Base-by-base conservation (phyloP, 2,888 invertebrate species). In the Thysanoteuthis rhombus region DNA sequence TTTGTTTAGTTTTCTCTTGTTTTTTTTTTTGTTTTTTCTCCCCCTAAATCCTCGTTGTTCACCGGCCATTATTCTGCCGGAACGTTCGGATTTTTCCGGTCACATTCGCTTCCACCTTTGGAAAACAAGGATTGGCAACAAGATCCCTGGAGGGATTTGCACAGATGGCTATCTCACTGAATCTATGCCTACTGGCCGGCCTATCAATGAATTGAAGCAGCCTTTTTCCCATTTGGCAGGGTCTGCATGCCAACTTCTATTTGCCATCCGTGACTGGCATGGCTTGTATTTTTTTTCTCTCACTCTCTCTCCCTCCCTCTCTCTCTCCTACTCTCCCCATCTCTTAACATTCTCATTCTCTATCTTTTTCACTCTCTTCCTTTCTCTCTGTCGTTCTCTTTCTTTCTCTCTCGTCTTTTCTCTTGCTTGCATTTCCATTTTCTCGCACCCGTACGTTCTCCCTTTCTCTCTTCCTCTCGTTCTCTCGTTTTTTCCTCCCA, bases 61-160 rank as follows among this genome's bases (percentile, higher is more conserved):
- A n/a, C n/a, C n/a, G 75, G 75, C n/a, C 75, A 75, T 75, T n/a
- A 75, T 75, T 75, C 75, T 36, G 75, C n/a, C 12, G 75, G 16
- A 75, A n/a, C 19, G n/a, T 16, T 75, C 75, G 12, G n/a, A 8
- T 75, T n/a, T 75, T 75, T 75, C n/a, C 75, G 75, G n/a, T n/a
- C 75, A n/a, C 19, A 36, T 75, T 75, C 75, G 16, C 75, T 75
- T 75, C 12, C 75, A 75, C 75, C 75, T 75, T 75, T 75, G 36
- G n/a, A n/a, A 75, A 75, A 75, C 75, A n/a, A 75, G 75, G 36
- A 75, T n/a, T 75, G 75, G 36, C 75, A 75, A n/a, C 16, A 75
- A 75, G 75, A 75, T 75, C 75, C 75, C 75, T n/a, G 75, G n/a
- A 75, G 75, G 75, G 75, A 75, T 75, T 75, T n/a, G n/a, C n/a